Conservation (phyloP, 1,140 invertebrate genomes). For the Heliconius himera region DNA sequence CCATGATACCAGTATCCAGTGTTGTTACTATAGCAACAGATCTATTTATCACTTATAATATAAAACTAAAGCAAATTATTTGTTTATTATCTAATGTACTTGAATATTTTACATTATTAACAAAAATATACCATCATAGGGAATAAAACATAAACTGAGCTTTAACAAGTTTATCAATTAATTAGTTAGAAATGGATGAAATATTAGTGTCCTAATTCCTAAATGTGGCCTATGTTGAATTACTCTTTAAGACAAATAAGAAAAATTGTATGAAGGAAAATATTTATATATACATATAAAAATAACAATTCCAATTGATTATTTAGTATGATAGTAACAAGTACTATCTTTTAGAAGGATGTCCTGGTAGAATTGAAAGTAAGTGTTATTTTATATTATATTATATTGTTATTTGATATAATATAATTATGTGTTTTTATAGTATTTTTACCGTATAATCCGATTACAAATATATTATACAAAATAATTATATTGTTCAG, state of each 20-base stretch:
- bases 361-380: neutral
- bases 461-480: too few relatives aligned
- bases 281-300: too few relatives aligned
- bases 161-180: neutral
- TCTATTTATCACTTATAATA: slow-evolving; percentile 14
- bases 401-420: too few relatives aligned
- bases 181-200: neutral
- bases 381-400: neutral
- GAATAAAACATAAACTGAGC: neutral
- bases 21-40: slow-evolving; percentile 21
- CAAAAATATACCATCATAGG: neutral
- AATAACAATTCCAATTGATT: neutral
- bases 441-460: too few relatives aligned
- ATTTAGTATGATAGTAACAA: too few relatives aligned
- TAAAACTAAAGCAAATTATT: slow-evolving; percentile 3
- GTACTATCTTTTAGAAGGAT: neutral
- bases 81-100: neutral
- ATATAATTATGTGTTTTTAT: too few relatives aligned
- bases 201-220: neutral
- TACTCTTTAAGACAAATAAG: neutral
- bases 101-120: neutral
- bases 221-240: neutral
- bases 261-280: neutral
- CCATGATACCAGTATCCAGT: neutral
- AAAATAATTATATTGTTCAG: too few relatives aligned